phyloP scores from a whole-genome alignment of 2,888 invertebrate species.

The Torymus aiolomorphi region DNA sequence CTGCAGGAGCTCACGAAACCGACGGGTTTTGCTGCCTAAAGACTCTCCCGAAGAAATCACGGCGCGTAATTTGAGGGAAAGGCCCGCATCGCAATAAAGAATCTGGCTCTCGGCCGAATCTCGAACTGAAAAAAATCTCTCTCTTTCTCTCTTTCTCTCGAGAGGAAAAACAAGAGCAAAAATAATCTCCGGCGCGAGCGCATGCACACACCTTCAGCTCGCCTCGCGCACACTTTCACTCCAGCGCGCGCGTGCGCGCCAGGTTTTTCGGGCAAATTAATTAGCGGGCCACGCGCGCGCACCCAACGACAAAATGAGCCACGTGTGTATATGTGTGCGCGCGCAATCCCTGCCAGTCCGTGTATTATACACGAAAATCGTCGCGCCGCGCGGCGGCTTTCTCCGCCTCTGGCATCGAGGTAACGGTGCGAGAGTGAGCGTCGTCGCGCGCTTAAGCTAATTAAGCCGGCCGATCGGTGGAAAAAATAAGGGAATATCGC shows the following conservation, averaged over 20 bases:
- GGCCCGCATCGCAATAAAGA: not conserved
- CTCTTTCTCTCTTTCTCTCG: no score
- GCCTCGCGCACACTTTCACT: constrained; percentile 37
- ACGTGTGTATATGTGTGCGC: not conserved
- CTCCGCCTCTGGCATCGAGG: constrained; percentile 27
- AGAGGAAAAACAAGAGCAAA: constrained; percentile 8
- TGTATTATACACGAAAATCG: constrained; percentile 3
- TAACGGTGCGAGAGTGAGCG: not conserved
- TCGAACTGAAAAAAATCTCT: no score
- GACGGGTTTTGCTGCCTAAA: no score
- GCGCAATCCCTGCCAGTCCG: constrained; percentile 7
- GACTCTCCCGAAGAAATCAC: constrained; percentile 17
- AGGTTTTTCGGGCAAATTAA: constrained; percentile 57
- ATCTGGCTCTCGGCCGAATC: not conserved
- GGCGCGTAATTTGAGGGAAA: constrained; percentile 23
- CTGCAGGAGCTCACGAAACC: no score
- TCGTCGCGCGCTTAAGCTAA: no score
- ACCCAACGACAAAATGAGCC: no score
- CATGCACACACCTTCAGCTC: no score
- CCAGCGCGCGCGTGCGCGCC: constrained; percentile 8
- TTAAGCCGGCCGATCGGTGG: no score
- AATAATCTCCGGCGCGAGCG: constrained; percentile 33
- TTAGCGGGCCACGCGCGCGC: constrained; percentile 34
- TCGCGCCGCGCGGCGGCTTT: constrained; percentile 35
- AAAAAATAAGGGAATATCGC: no score